These are phyloP conservation scores for Zingel zingel DNA, from an alignment of 2,113 vertebrate genomes.

Conservation along the genomic window DNA sequence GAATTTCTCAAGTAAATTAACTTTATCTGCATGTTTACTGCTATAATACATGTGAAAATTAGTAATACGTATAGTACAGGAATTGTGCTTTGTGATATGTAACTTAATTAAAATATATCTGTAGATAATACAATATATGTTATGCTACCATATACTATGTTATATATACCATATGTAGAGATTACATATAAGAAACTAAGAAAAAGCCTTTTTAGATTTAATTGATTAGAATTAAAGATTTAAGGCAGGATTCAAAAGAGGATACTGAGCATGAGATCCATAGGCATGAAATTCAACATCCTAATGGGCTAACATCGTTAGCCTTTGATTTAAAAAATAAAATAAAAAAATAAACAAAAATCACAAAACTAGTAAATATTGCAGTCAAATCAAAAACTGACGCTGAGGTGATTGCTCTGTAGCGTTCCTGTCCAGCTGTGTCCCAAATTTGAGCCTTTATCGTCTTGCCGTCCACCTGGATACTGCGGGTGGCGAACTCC, in stretches of 20 bases:
- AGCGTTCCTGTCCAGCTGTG: conserved; percentile 96
- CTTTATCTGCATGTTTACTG: neutral
- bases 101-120: no score
- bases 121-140: no score
- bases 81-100: no score
- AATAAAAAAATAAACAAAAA: neutral
- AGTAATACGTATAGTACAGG: no score
- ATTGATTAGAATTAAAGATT: no score
- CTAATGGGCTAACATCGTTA: neutral
- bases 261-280: no score
- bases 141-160: no score
- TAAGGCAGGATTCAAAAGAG: no score
- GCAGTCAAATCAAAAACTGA: neutral
- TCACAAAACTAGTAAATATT: neutral
- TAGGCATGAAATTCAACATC: neutral
- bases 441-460: conserved; percentile 99
- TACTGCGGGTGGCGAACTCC: conserved; percentile 97
- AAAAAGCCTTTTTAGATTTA: no score
- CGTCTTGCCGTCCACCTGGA: conserved; percentile 97
- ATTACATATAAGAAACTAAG: neutral
- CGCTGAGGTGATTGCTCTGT: conserved; percentile 98
- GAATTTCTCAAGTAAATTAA: neutral
- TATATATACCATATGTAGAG: no score
- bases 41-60: neutral
- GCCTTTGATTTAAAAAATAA: neutral